Percentiles rank a stretch among this genome's conserved stretches.
Evolutionary conservation across 2,113 vertebrate species (phyloP).

Genomic region (Lycocorax pyrrhopterus): DNA sequence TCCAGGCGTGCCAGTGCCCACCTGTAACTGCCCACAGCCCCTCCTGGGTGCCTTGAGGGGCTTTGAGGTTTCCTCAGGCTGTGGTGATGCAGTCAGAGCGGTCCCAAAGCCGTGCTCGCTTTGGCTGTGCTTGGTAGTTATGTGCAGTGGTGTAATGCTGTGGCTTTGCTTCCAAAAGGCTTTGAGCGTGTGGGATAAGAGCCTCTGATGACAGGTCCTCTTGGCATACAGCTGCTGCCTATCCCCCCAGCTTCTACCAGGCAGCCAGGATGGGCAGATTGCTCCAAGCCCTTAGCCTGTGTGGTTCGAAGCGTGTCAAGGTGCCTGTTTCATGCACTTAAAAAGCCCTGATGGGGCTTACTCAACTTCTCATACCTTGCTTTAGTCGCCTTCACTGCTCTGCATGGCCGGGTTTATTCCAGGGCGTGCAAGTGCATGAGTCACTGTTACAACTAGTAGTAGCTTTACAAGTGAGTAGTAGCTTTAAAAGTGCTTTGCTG

Average conservation of each 20-base stretch:
- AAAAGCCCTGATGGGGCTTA: neutral
- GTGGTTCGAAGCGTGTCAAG: rapidly evolving
- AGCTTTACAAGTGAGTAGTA: neutral
- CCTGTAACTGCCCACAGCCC: neutral
- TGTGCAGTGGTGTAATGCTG: rapidly evolving
- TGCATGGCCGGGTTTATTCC: rapidly evolving
- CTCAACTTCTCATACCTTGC: neutral
- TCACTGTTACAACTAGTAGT: neutral
- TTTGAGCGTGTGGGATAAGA: neutral
- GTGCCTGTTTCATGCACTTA: neutral
- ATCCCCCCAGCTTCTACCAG: neutral
- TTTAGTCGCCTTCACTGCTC: neutral
- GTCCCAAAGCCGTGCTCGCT: rapidly evolving
- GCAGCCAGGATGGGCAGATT: neutral
- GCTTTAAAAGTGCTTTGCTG: neutral
- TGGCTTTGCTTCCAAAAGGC: neutral
- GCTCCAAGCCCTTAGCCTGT: neutral
- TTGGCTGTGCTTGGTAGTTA: neutral
- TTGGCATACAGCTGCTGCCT: neutral
- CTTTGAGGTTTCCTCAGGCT: neutral
- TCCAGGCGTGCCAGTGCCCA: rapidly evolving
- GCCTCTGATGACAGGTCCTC: neutral
- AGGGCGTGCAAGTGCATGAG: rapidly evolving
- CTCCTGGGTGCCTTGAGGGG: neutral
- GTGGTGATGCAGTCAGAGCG: rapidly evolving